Evolutionary conservation across 1,140 invertebrate species (phyloP).

Genomic region (Bemisia tabaci): DNA sequence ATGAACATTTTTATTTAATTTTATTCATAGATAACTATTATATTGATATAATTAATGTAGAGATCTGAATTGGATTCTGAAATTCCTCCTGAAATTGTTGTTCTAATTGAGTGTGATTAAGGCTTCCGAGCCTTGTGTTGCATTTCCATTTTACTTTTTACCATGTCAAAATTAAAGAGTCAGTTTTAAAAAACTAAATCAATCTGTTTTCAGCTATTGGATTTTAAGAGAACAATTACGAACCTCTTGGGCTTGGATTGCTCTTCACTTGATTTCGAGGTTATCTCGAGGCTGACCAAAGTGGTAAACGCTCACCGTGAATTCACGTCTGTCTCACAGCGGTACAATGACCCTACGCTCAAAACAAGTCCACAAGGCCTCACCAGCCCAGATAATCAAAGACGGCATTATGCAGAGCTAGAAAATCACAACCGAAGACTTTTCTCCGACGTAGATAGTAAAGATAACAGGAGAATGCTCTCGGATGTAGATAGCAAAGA

Average conservation of each 20-base stretch:
- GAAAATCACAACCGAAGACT: constrained; percentile 4
- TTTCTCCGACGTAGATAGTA: not conserved
- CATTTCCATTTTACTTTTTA: too few species aligned
- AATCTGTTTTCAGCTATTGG: constrained; percentile 42
- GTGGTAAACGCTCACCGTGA: constrained; percentile 60
- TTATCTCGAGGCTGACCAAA: constrained; percentile 58
- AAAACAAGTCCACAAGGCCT: not conserved
- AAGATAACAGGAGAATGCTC: constrained; percentile 1
- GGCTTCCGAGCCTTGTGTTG: too few species aligned
- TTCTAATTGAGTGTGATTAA: too few species aligned
- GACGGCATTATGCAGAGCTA: not conserved
- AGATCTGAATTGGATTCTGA: too few species aligned
- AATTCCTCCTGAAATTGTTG: too few species aligned
- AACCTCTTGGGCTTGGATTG: constrained; percentile 49
- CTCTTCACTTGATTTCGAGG: constrained; percentile 58
- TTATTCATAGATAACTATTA: too few species aligned
- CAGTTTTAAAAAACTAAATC: too few species aligned
- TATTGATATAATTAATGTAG: too few species aligned
- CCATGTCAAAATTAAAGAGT: too few species aligned
- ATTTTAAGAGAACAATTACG: constrained; percentile 51
- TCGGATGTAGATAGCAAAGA: constrained; percentile 9
- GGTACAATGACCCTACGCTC: constrained; percentile 31
- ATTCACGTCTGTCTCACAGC: constrained; percentile 54
- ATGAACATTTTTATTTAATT: too few species aligned
- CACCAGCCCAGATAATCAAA: not conserved